These are phyloP conservation scores for Sebastes ruberrimus DNA, from an alignment of 2,797 vertebrate species.

Conservation along the genomic window DNA sequence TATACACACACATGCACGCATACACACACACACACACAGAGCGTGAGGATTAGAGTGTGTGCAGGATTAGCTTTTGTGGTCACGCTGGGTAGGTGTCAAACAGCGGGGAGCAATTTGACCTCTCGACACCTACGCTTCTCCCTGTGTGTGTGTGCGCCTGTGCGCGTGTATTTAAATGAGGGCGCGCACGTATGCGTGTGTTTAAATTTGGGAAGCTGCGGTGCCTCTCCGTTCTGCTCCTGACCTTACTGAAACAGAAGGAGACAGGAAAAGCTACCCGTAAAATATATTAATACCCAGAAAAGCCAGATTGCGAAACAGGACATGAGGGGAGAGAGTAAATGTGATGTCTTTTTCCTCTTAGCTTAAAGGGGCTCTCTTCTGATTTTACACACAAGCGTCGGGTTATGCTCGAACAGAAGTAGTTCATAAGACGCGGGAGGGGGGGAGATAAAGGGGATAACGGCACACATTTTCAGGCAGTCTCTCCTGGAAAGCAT, in stretches of 20 bases:
- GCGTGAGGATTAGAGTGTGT: conserved; percentile 63
- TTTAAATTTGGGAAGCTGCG: not conserved
- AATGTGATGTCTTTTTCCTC: not conserved
- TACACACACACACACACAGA: not conserved
- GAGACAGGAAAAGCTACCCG: not conserved
- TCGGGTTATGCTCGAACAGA: not conserved
- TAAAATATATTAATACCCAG: not conserved
- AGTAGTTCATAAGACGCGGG: not conserved
- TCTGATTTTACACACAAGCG: not conserved
- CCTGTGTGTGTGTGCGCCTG: conserved; percentile 3
- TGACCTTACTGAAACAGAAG: conserved; percentile 24
- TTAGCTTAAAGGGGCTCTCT: not conserved
- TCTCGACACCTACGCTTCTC: conserved; percentile 26
- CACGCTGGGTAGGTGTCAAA: conserved; percentile 63
- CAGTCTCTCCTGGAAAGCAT: not conserved
- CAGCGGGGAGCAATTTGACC: conserved; percentile 69
- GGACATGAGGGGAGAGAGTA: not conserved
- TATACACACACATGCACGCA: not conserved
- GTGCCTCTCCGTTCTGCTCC: not conserved
- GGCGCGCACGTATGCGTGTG: not conserved
- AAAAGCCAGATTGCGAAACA: not conserved
- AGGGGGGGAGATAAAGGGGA: not conserved
- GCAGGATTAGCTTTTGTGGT: conserved; percentile 64
- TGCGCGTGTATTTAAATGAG: conserved; percentile 23
- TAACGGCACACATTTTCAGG: not conserved